phyloP scores from a whole-genome alignment of 2,888 invertebrate genomes.

The Ptilodon capucinus region DNA sequence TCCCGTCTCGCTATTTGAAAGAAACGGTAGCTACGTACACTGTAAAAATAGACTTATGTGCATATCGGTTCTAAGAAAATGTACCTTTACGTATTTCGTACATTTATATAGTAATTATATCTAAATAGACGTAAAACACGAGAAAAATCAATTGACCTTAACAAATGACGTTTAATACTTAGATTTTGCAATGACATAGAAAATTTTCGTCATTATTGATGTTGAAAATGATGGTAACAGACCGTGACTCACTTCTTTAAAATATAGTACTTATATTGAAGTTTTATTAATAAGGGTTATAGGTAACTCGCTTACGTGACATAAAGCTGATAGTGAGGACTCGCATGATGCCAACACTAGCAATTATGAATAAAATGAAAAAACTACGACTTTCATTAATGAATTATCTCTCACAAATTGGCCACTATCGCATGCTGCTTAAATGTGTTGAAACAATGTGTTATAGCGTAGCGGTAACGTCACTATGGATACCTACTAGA shows the following conservation, averaged over 20 bases:
- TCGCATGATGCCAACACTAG: background rate
- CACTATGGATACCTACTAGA: conserved; percentile 1
- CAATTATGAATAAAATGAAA: no score
- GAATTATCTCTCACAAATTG: background rate
- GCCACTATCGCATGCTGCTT: background rate
- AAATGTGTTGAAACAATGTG: background rate
- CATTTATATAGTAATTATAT: background rate
- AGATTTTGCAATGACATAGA: background rate
- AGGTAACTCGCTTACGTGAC: conserved; percentile 29
- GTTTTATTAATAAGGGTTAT: conserved; percentile 3
- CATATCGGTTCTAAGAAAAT: conserved; percentile 5
- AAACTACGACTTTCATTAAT: background rate
- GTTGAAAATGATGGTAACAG: background rate
- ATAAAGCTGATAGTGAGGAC: conserved; percentile 13
- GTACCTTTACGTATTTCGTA: background rate
- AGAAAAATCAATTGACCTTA: background rate
- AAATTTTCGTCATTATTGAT: background rate
- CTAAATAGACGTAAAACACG: background rate
- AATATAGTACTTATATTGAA: background rate
- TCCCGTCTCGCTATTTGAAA: conserved; percentile 24
- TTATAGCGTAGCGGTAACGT: background rate
- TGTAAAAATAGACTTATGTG: conserved; percentile 41
- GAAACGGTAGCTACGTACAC: conserved; percentile 25
- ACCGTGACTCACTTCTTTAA: conserved; percentile 11
- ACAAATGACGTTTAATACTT: no score